Evolutionary conservation across 2,888 invertebrate species (phyloP).

Genomic region (Drosophila trichaetosa): DNA sequence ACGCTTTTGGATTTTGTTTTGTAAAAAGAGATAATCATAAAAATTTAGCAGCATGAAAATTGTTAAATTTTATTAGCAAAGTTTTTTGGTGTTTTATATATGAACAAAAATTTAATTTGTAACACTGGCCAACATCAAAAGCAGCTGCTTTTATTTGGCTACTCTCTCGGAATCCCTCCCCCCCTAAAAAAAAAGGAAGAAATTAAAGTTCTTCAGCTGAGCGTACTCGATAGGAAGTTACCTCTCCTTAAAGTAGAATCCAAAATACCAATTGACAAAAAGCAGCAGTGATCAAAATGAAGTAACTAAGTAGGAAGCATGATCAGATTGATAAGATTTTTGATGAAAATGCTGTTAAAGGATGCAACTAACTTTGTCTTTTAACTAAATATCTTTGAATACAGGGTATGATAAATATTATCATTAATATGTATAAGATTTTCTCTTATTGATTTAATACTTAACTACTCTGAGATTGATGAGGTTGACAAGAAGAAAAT

Average conservation of each 20-base stretch:
- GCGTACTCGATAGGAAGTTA: background rate
- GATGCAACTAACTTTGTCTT: background rate
- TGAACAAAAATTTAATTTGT: slow-evolving; percentile 64
- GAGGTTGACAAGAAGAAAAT: background rate
- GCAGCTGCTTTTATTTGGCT: slow-evolving; percentile 65
- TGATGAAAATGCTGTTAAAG: background rate
- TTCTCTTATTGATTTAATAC: background rate
- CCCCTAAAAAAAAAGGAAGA: background rate
- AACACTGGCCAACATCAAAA: slow-evolving; percentile 73
- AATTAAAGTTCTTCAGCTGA: background rate
- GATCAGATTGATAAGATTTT: background rate
- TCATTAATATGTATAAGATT: slow-evolving; percentile 50
- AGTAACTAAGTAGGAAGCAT: background rate
- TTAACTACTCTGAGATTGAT: background rate
- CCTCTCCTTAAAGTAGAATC: background rate
- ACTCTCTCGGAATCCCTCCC: background rate
- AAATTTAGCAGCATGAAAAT: slow-evolving; percentile 72
- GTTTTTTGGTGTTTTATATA: slow-evolving; percentile 48
- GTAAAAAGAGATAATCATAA: slow-evolving; percentile 69
- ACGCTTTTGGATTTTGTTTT: slow-evolving; percentile 9
- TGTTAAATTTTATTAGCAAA: slow-evolving; percentile 76
- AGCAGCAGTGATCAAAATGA: rapidly evolving
- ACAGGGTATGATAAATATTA: slow-evolving; percentile 41
- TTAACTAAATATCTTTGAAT: background rate
- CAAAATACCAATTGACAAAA: too few species aligned